These are phyloP conservation scores for Eublepharis macularius DNA, from an alignment of 2,113 vertebrate species.

Conservation along the genomic window DNA sequence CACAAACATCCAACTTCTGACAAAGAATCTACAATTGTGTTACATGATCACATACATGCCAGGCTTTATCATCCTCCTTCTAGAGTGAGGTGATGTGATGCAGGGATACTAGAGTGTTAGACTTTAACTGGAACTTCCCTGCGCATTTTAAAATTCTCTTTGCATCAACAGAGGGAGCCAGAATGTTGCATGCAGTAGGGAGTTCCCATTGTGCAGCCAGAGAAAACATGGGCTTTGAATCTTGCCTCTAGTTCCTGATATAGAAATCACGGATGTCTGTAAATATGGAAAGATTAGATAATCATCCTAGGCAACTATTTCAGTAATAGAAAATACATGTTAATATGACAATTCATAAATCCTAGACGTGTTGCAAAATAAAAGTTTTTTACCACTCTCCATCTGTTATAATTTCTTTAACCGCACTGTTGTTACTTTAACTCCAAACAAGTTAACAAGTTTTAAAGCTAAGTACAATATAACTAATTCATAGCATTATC, in stretches of 20 bases:
- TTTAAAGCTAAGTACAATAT: conserved; percentile 11
- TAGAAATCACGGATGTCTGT: not conserved
- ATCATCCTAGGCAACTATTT: not conserved
- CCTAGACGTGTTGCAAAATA: not conserved
- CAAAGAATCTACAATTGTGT: too few relatives aligned
- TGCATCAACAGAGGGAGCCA: not conserved
- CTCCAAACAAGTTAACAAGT: not conserved
- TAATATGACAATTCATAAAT: not conserved
- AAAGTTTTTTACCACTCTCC: not conserved
- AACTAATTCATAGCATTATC: not conserved
- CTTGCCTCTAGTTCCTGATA: not conserved
- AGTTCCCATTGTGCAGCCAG: not conserved
- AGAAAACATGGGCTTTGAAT: too few relatives aligned
- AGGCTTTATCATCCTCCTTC: too few relatives aligned
- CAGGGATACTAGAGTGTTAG: too few relatives aligned
- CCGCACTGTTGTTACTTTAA: not conserved
- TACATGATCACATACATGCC: too few relatives aligned
- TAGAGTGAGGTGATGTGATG: too few relatives aligned
- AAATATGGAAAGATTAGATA: not conserved
- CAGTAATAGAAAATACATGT: not conserved
- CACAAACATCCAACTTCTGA: too few relatives aligned
- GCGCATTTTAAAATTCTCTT: not conserved
- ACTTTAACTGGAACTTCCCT: not conserved
- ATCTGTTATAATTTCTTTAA: not conserved
- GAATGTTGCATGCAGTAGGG: not conserved